Evolutionary conservation across 1,140 invertebrate species (phyloP).

Genomic region (Chrysopa pallens): DNA sequence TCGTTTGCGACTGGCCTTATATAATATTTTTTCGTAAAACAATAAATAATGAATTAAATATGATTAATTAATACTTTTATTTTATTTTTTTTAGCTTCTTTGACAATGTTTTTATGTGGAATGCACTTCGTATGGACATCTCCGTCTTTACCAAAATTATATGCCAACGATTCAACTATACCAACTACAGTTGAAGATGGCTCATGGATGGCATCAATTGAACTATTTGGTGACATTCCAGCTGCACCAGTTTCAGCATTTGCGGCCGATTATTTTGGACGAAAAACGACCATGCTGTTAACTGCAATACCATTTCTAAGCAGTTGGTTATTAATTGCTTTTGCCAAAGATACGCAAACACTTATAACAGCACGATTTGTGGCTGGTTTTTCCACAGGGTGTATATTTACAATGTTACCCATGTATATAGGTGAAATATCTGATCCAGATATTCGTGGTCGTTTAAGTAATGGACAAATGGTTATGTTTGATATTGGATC

Average conservation of each 20-base stretch:
- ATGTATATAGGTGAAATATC: conserved; percentile 4
- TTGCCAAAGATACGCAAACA: conserved; percentile 18
- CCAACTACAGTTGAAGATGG: conserved; percentile 16
- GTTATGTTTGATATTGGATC: neutral
- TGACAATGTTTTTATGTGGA: neutral
- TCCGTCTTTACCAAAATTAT: conserved; percentile 29
- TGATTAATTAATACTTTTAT: too few species aligned
- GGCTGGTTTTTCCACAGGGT: conserved; percentile 5
- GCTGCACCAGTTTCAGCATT: conserved; percentile 30
- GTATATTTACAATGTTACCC: conserved; percentile 5
- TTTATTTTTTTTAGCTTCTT: neutral
- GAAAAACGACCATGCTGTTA: conserved; percentile 36
- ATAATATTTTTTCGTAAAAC: too few species aligned
- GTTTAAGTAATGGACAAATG: neutral
- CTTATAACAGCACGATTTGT: conserved; percentile 24
- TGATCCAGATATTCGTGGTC: conserved; percentile 1
- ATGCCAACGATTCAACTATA: conserved; percentile 12
- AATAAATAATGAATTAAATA: too few species aligned
- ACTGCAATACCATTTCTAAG: conserved; percentile 34
- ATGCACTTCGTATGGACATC: conserved; percentile 31
- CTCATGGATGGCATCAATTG: conserved; percentile 40
- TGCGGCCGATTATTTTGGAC: conserved; percentile 37
- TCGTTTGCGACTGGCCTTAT: too few species aligned
- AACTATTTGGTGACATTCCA: conserved; percentile 37
- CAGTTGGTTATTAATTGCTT: conserved; percentile 35